A percentile compares a stretch with the other conserved stretches of the same genome.
Conservation (phyloP, 2,797 vertebrate genomes). For the Otolemur crassicaudatus region DNA sequence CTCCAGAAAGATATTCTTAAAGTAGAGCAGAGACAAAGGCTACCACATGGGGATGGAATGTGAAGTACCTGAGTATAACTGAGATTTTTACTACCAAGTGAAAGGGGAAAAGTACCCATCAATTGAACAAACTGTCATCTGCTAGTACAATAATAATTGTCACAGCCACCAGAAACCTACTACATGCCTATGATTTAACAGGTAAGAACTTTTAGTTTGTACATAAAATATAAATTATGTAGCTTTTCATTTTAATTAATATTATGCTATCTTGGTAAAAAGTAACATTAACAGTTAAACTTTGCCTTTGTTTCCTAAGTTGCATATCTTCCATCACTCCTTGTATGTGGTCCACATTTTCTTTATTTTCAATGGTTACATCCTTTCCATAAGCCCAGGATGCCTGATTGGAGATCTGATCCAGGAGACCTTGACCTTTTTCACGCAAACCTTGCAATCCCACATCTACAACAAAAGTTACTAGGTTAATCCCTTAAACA, state of each 20-base stretch:
- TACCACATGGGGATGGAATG: neutral
- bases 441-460: slow-evolving; percentile 95
- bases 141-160: slow-evolving; percentile 40
- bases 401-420: slow-evolving; percentile 96
- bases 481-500: slow-evolving; percentile 51
- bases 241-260: slow-evolving; percentile 33
- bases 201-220: neutral
- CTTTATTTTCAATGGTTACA: slow-evolving; percentile 94
- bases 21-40: neutral
- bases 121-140: neutral
- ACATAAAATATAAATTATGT: slow-evolving; percentile 8
- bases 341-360: slow-evolving; percentile 96
- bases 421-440: slow-evolving; percentile 95
- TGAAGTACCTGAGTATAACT: neutral
- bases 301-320: slow-evolving; percentile 96
- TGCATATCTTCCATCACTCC: slow-evolving; percentile 99
- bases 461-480: slow-evolving; percentile 89
- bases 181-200: neutral
- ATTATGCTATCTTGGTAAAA: slow-evolving; percentile 33
- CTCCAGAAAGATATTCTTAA: neutral
- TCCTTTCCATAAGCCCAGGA: slow-evolving; percentile 95
- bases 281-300: slow-evolving; percentile 65
- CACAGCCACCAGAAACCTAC: slow-evolving; percentile 33
- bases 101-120: neutral
- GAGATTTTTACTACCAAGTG: slow-evolving; percentile 24